Evolutionary conservation across 2,888 invertebrate genomes (phyloP), one percentile per base, ranked within the genome.

Genomic region (Hypsopygia costalis): DNA sequence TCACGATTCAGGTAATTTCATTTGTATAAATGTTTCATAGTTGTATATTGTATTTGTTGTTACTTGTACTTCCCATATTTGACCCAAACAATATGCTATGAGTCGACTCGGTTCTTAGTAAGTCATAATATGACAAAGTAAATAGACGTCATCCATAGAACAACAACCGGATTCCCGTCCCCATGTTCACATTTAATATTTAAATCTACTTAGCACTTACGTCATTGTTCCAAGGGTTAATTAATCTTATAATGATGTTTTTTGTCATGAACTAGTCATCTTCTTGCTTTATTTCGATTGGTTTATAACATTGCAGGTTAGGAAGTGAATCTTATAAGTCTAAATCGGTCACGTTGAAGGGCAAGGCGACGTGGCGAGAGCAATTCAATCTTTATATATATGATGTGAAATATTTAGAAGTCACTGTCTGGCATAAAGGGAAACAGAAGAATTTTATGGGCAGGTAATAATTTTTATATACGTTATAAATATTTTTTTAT

Each of bases 371-470:
- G 43, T 88, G 87, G 87, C 71, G 82, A 34, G 87, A 88, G 43
- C 63, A 81, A 47, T 87, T 88, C 46, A 86, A 88, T 57, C 45
- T 88, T 21, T 68, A 82, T 46, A 46, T 79, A 7, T 81, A 86
- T 41, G 86, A 86, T 34, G 82, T 86, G 42, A 79, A 51, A 46
- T 59, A 57, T 37, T 58, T 88, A 44, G 87, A 88, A 57, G 64
- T 83, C 40, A 81, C 81, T 35, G 74, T 86, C 20, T 87, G 85
- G 86, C 78, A 82, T 47, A 88, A 87, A 63, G 81, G 76, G 21
- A 86, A 80, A 58, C 83, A 85, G 55, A 88, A 87, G 51, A 77
- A 66, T 43, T 88, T 87, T 46, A 80, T 88, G 78, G 87, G 87
- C 61, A 78, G 85, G 87, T 87, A 58, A 63, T 36, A 25, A 16